A percentile compares a stretch with the other conserved stretches of the same genome.
phyloP scores from a whole-genome alignment of 2,888 invertebrate species.

The Palloptera scutellata region DNA sequence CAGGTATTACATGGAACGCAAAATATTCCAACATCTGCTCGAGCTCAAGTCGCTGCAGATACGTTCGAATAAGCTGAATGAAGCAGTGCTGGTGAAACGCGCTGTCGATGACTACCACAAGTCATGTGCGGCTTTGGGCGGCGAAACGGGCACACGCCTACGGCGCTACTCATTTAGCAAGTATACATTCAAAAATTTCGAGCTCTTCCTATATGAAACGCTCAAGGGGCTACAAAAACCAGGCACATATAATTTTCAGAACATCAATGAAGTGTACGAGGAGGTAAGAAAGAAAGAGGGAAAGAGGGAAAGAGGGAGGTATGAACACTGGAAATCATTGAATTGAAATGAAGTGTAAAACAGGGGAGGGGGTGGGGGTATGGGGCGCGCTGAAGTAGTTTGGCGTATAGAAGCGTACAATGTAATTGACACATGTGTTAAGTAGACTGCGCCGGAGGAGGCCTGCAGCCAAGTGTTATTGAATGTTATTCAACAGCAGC shows the following conservation, averaged over 20 bases:
- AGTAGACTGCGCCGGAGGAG: neutral
- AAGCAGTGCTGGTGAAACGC: slow-evolving; percentile 85
- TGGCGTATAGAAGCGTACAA: neutral
- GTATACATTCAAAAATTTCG: slow-evolving; percentile 80
- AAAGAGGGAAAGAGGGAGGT: neutral
- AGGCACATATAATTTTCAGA: slow-evolving; percentile 71
- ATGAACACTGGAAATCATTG: neutral
- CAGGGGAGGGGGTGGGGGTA: no score
- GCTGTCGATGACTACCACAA: slow-evolving; percentile 85
- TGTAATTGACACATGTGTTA: slow-evolving; percentile 25
- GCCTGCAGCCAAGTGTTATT: slow-evolving; percentile 20
- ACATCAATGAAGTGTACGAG: slow-evolving; percentile 71
- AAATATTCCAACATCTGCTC: slow-evolving; percentile 91
- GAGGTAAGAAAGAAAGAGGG: slow-evolving; percentile 65
- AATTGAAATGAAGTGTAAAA: no score
- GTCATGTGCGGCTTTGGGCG: slow-evolving; percentile 74
- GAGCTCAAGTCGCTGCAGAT: slow-evolving; percentile 93
- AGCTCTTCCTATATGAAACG: slow-evolving; percentile 88
- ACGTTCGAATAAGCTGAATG: slow-evolving; percentile 86
- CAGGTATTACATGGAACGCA: slow-evolving; percentile 89
- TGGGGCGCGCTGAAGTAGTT: neutral
- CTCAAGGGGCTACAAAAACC: slow-evolving; percentile 79
- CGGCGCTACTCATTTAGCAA: slow-evolving; percentile 73
- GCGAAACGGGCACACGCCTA: slow-evolving; percentile 63
- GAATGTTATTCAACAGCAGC: slow-evolving; percentile 12